Percentiles rank a stretch among this genome's conserved stretches.
These are phyloP conservation scores for Rambutsinella grinnellia DNA, from an alignment of 2,888 invertebrate genomes.

Conservation along the genomic window DNA sequence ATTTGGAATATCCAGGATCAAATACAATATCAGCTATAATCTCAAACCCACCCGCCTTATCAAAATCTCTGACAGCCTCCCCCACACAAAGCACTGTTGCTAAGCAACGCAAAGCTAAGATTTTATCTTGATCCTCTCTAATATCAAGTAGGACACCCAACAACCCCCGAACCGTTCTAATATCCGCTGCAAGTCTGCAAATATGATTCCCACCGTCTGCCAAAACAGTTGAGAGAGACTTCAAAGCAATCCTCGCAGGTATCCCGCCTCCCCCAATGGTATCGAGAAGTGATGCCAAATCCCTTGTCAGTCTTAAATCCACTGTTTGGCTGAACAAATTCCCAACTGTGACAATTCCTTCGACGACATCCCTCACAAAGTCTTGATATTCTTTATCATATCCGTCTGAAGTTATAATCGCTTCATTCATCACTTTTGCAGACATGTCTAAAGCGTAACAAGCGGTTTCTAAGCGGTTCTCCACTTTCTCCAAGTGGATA, in stretches of 20 bases:
- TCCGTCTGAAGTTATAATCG: no score
- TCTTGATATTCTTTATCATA: slow-evolving; percentile 34
- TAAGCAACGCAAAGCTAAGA: slow-evolving; percentile 82
- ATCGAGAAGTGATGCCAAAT: slow-evolving; percentile 61
- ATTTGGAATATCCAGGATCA: slow-evolving; percentile 68
- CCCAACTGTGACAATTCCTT: slow-evolving; percentile 62
- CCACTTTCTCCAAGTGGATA: slow-evolving; percentile 49
- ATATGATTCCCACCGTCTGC: slow-evolving; percentile 80
- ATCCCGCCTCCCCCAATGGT: slow-evolving; percentile 66
- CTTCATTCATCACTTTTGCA: slow-evolving; percentile 38
- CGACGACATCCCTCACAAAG: slow-evolving; percentile 59
- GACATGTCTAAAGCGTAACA: slow-evolving; percentile 57
- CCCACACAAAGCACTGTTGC: slow-evolving; percentile 88
- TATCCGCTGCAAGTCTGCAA: slow-evolving; percentile 80
- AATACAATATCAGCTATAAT: slow-evolving; percentile 83
- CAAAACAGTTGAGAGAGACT: slow-evolving; percentile 73
- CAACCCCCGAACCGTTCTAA: slow-evolving; percentile 79
- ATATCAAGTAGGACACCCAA: slow-evolving; percentile 82
- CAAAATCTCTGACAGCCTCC: slow-evolving; percentile 86
- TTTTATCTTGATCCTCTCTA: slow-evolving; percentile 73
- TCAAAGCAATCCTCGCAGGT: slow-evolving; percentile 67
- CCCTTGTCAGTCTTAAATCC: slow-evolving; percentile 62
- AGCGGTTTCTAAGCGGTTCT: slow-evolving; percentile 58
- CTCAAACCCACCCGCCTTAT: slow-evolving; percentile 87
- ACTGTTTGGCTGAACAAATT: slow-evolving; percentile 64